Evolutionary conservation across 2,888 invertebrate species (phyloP).

Genomic region (Dasypogon diadema): DNA sequence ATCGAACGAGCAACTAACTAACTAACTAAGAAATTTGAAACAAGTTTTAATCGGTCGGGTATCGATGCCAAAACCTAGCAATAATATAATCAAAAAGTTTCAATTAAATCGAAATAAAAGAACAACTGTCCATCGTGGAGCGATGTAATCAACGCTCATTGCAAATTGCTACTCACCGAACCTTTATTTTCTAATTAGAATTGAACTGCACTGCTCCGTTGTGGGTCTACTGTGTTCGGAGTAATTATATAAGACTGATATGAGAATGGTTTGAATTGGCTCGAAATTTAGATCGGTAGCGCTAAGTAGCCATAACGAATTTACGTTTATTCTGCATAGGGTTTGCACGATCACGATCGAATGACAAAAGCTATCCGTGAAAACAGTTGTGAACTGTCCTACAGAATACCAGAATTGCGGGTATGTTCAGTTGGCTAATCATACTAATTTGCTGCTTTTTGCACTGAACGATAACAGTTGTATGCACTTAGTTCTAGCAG

Average conservation of each 20-base stretch:
- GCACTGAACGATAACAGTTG: neutral
- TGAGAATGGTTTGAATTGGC: neutral
- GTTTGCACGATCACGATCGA: neutral
- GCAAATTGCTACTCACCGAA: neutral
- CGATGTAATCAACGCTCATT: neutral
- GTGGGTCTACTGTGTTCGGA: neutral
- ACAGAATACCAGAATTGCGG: neutral
- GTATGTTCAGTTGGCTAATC: neutral
- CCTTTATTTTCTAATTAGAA: conserved; percentile 3
- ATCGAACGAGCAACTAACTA: neutral
- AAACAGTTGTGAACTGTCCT: neutral
- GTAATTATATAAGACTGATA: neutral
- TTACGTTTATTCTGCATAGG: neutral
- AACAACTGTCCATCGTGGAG: neutral
- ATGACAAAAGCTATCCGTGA: neutral
- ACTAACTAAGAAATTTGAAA: neutral
- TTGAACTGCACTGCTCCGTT: neutral
- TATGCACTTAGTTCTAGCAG: neutral
- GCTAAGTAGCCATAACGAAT: neutral
- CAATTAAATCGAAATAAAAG: neutral
- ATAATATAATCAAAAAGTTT: neutral
- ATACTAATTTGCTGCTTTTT: neutral
- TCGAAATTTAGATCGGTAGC: neutral
- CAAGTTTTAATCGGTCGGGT: neutral
- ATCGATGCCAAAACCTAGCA: neutral